Evolutionary conservation across 2,797 vertebrate genomes (phyloP), one percentile per base, ranked within the genome.

Genomic region (Strix occidentalis): DNA sequence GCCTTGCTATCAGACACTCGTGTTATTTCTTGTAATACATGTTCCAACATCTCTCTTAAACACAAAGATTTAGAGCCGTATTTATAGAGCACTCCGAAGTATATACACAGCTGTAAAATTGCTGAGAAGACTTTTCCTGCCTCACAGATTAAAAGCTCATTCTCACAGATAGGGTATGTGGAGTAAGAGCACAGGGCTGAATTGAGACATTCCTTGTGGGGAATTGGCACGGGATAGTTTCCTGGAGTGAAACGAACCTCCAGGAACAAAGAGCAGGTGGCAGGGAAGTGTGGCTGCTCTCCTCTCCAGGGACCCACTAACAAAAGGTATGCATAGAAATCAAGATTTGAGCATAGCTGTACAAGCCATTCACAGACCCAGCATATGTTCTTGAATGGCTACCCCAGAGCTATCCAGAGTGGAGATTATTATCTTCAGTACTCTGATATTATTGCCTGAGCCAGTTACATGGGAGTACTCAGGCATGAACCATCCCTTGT

Each of bases 31-130:
- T 81, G 25, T 61, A 72, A 75, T 60, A 43, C 6, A 18, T 33
- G 18, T 43, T 94, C 26, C 41, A 33, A 35, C 72, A 41, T 54
- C 65, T 79, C 63, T 90, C 65, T 68, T 54, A 88, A 93, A 92
- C n/a, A 19, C 45, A 65, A 54, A 87, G 58, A 83, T 76, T 83
- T 78, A 85, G 54, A 75, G 46, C 37, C 51, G 46, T 87, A 86
- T 94, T 93, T 92, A 80, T 66, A 84, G 84, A 94, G 65, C 41
- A 68, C 84, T 87, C 71, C 58, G n/a, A 95, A 90, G 39, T 84
- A 89, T 87, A 96, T 71, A 92, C 79, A 82, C 94, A 96, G 87
- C 87, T 97, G 92, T 94, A 83, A 79, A 96, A 97, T 28, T 87
- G 82, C 89, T 94, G 92, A 94, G 91, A 89, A 84, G 89, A 72